Conservation (phyloP, 2,888 invertebrate genomes). For the Sphaeridia pumilis region DNA sequence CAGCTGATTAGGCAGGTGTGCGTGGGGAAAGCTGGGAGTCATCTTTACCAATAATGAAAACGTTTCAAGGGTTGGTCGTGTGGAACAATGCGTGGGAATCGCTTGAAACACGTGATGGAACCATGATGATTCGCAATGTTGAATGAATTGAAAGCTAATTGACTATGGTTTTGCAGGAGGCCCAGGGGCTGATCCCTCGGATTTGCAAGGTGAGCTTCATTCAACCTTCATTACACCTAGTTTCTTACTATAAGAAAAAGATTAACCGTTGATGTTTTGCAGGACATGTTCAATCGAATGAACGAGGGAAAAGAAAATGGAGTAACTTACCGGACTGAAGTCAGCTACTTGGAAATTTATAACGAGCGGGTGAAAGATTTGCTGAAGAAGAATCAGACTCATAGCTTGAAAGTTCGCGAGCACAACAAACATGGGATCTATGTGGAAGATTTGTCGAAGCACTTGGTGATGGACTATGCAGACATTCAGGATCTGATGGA, state of each 20-base stretch:
- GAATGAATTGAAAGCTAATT: no score
- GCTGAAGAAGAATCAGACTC: constrained; percentile 44
- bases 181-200: constrained; percentile 70
- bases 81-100: no score
- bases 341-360: constrained; percentile 67
- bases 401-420: constrained; percentile 63
- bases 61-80: no score
- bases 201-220: constrained; percentile 55
- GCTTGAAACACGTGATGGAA: no score
- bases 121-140: no score
- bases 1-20: neutral
- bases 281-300: constrained; percentile 65
- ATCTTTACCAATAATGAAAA: no score
- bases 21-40: no score
- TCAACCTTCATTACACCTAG: no score
- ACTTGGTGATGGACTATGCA: constrained; percentile 71
- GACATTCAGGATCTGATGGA: constrained; percentile 72
- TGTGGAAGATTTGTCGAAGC: constrained; percentile 74
- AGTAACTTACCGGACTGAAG: constrained; percentile 72
- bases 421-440: constrained; percentile 70
- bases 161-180: constrained; percentile 54
- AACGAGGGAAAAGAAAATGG: constrained; percentile 67
- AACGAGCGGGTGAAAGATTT: constrained; percentile 69
- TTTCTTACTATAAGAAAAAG: no score
- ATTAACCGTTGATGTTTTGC: neutral